Evolutionary conservation across 2,113 vertebrate species (phyloP).

Genomic region (Corvus hawaiiensis): DNA sequence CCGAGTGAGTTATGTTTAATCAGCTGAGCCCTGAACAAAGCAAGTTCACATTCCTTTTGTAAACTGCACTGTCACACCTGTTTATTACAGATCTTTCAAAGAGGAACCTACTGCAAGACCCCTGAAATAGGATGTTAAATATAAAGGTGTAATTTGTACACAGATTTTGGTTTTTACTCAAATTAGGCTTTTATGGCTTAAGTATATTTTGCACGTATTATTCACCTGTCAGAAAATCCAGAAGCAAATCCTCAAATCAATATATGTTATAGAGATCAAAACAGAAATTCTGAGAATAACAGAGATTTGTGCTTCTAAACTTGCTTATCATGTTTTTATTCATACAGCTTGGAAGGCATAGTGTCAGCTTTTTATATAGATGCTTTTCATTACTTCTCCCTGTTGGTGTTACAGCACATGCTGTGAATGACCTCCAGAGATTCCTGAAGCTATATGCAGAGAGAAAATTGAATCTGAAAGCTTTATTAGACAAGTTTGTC

Average conservation of each 20-base stretch:
- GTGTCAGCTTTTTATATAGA: slow-evolving; percentile 74
- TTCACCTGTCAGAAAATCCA: slow-evolving; percentile 53
- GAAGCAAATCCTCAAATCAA: slow-evolving; percentile 48
- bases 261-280: slow-evolving; percentile 47
- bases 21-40: neutral
- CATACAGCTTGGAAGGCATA: slow-evolving; percentile 55
- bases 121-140: slow-evolving; percentile 31
- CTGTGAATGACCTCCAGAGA: slow-evolving; percentile 79
- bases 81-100: neutral
- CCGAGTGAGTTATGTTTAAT: neutral
- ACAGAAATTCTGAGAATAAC: slow-evolving; percentile 58
- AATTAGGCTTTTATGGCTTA: slow-evolving; percentile 28
- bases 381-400: slow-evolving; percentile 78
- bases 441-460: slow-evolving; percentile 71
- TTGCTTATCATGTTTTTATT: slow-evolving; percentile 71
- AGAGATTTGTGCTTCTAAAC: slow-evolving; percentile 62
- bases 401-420: slow-evolving; percentile 70
- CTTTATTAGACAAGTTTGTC: slow-evolving; percentile 80
- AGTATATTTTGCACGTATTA: slow-evolving; percentile 20
- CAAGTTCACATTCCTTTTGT: neutral
- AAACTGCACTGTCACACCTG: neutral
- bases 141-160: neutral
- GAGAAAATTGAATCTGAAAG: slow-evolving; percentile 80
- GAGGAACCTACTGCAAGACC: neutral
- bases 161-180: slow-evolving; percentile 29